These are phyloP conservation scores for Sycophila sp. DNA, from an alignment of 1,140 invertebrate species.

Conservation along the genomic window DNA sequence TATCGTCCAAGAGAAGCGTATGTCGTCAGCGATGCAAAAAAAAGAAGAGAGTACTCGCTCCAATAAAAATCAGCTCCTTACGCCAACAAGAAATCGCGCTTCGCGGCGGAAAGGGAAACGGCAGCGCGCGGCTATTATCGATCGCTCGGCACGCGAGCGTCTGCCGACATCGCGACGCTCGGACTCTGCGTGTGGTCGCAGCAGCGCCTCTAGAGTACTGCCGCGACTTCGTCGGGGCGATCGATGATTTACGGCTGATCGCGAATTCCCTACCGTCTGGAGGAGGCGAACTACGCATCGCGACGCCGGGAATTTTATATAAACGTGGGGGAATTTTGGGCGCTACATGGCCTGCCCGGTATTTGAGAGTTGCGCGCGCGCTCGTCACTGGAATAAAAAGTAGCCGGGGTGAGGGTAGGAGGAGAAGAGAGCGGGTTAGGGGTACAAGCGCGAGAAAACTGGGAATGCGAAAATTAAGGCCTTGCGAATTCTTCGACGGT, in stretches of 20 bases:
- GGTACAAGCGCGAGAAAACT: not conserved
- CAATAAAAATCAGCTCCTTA: too few relatives aligned
- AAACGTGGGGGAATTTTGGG: not conserved
- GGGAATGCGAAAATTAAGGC: slow-evolving; percentile 25
- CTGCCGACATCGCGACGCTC: not conserved
- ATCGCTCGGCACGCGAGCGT: not conserved
- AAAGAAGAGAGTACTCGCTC: too few relatives aligned
- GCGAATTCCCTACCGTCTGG: not conserved
- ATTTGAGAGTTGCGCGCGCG: slow-evolving; percentile 20
- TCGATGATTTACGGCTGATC: slow-evolving; percentile 29
- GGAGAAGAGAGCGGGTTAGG: not conserved
- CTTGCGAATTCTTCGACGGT: slow-evolving; percentile 15
- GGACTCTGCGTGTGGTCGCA: not conserved
- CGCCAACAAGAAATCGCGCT: not conserved
- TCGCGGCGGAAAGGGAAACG: not conserved
- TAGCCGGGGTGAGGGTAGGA: not conserved
- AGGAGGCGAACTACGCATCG: slow-evolving; percentile 2
- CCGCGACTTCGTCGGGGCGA: slow-evolving; percentile 1
- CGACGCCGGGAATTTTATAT: slow-evolving; percentile 10
- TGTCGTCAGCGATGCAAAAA: not conserved
- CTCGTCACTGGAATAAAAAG: too few relatives aligned
- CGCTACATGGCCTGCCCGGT: not conserved
- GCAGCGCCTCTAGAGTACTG: not conserved
- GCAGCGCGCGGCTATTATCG: not conserved
- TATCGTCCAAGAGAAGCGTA: too few relatives aligned